phyloP scores from a whole-genome alignment of 2,888 invertebrate species.

The Amiota communis region DNA sequence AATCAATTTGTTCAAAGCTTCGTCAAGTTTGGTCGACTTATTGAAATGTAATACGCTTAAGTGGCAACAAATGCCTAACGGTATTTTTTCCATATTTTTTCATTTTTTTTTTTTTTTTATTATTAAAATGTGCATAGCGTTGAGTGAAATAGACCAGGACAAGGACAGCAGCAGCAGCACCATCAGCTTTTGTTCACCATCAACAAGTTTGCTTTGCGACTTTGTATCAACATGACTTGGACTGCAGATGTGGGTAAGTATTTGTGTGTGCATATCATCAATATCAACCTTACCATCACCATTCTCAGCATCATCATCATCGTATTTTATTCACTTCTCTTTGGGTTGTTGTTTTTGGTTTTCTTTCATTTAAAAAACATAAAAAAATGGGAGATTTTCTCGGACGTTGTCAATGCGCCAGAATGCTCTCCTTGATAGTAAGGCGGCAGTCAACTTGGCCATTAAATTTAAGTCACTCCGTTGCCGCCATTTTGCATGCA shows the following conservation, averaged over 20 bases:
- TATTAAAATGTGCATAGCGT: too few relatives aligned
- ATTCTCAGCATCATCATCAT: neutral
- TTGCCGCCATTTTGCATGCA: conserved; percentile 13
- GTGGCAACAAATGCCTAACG: conserved; percentile 6
- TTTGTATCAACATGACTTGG: neutral
- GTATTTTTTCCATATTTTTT: conserved; percentile 13
- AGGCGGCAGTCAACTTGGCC: neutral
- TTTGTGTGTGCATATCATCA: conserved; percentile 2
- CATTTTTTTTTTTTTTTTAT: too few relatives aligned
- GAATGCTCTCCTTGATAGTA: neutral
- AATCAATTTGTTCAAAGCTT: neutral
- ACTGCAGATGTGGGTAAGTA: neutral
- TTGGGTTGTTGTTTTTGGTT: neutral
- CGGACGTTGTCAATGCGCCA: neutral
- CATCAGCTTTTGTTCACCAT: conserved; percentile 6
- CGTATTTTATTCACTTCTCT: neutral
- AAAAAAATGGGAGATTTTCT: neutral
- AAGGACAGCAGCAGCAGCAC: neutral
- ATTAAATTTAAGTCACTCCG: neutral
- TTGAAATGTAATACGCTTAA: conserved; percentile 35
- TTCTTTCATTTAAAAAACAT: neutral
- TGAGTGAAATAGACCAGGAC: neutral
- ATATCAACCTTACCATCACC: neutral
- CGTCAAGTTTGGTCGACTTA: conserved; percentile 26
- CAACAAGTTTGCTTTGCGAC: conserved; percentile 17